These are phyloP conservation scores for Sphyrna mokarran DNA, from an alignment of 2,113 vertebrate species.

Conservation along the genomic window DNA sequence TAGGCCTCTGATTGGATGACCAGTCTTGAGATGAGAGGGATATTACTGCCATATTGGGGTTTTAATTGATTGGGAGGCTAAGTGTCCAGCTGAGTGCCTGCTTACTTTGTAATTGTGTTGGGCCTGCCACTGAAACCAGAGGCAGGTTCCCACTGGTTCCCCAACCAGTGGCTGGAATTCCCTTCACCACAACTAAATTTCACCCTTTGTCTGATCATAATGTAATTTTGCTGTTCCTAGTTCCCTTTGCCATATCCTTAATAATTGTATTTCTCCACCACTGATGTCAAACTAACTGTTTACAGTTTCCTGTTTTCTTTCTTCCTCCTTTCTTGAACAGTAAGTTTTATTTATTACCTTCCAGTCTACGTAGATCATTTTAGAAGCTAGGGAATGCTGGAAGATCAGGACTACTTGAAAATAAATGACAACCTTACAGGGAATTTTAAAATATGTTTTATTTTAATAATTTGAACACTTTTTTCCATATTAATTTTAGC, in stretches of 20 bases:
- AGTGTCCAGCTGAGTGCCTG: too few relatives aligned
- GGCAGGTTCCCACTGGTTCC: too few relatives aligned
- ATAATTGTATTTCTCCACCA: not conserved
- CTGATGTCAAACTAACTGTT: not conserved
- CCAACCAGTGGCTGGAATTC: too few relatives aligned
- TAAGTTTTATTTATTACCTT: not conserved
- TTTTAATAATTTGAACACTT: not conserved
- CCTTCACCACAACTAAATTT: too few relatives aligned
- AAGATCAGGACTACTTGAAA: not conserved
- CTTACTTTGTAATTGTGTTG: too few relatives aligned
- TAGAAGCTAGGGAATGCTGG: not conserved
- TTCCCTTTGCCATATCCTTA: not conserved
- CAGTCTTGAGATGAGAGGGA: too few relatives aligned
- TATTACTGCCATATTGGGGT: too few relatives aligned
- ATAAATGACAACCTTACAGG: not conserved
- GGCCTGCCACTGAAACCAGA: too few relatives aligned
- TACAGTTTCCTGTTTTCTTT: not conserved
- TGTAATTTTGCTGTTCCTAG: too few relatives aligned
- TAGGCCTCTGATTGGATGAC: too few relatives aligned
- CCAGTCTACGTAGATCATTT: not conserved
- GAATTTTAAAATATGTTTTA: not conserved
- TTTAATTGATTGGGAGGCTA: too few relatives aligned
- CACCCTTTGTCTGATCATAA: too few relatives aligned
- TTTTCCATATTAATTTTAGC: not conserved
- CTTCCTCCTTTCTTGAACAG: not conserved